phyloP scores from a whole-genome alignment of 2,797 vertebrate species.

The Rhabdomys pumilio region DNA sequence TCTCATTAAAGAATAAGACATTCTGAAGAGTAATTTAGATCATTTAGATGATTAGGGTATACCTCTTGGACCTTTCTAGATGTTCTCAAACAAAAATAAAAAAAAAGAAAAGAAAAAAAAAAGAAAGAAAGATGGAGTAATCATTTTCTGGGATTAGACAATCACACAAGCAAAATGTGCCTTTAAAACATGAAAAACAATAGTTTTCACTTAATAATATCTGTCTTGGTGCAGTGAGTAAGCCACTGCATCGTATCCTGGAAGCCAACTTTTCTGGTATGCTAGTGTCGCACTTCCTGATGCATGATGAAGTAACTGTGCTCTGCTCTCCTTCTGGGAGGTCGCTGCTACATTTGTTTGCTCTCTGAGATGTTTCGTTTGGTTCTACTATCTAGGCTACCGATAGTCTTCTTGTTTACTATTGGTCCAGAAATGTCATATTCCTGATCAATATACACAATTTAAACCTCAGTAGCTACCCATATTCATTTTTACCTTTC shows the following conservation, averaged over 20 bases:
- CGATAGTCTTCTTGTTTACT: not conserved
- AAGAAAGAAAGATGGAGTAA: too few relatives aligned
- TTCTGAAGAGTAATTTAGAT: not conserved
- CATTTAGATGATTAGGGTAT: not conserved
- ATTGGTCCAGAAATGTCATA: not conserved
- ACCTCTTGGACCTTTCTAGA: not conserved
- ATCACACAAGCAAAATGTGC: not conserved
- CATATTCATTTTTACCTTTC: constrained; percentile 18
- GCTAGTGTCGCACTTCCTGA: not conserved
- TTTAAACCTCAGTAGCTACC: not conserved
- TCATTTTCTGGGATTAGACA: not conserved
- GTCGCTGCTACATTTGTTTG: not conserved
- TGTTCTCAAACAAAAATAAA: not conserved
- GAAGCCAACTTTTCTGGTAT: not conserved
- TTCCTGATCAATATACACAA: not conserved
- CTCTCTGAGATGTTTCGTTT: constrained; percentile 18
- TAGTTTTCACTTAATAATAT: not conserved
- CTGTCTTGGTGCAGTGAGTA: not conserved
- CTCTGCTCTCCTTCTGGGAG: not conserved
- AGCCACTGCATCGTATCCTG: not conserved
- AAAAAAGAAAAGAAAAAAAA: not conserved
- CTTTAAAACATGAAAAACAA: not conserved
- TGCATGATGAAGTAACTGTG: not conserved
- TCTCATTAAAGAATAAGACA: not conserved
- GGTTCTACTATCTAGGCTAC: not conserved